A percentile compares a stretch with the other conserved stretches of the same genome.
Conservation (phyloP, 2,888 invertebrate species). For the Polymixis lichenea region DNA sequence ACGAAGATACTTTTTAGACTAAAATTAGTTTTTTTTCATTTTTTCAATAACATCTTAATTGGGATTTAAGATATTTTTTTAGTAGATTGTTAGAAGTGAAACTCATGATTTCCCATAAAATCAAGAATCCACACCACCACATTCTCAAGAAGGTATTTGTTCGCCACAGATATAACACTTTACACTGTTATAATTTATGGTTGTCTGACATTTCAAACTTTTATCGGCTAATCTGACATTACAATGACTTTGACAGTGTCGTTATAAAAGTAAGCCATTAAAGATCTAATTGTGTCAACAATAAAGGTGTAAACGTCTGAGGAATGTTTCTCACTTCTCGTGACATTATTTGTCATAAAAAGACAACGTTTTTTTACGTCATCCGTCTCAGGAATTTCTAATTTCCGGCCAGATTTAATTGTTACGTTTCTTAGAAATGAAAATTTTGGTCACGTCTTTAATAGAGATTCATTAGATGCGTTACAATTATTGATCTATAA, state of each 20-base stretch:
- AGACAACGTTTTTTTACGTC: conserved; percentile 65
- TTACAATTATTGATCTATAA: conserved; percentile 4
- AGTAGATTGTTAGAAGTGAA: neutral
- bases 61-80: neutral
- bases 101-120: neutral
- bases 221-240: conserved; percentile 46
- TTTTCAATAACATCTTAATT: neutral
- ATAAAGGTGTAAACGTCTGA: conserved; percentile 56
- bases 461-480: conserved; percentile 20
- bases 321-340: conserved; percentile 62
- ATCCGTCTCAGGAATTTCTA: conserved; percentile 79
- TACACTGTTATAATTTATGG: conserved; percentile 33
- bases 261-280: conserved; percentile 54
- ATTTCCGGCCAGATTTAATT: conserved; percentile 80
- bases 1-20: neutral
- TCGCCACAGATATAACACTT: neutral
- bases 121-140: neutral
- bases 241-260: conserved; percentile 43
- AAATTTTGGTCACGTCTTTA: conserved; percentile 46
- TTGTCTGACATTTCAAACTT: conserved; percentile 36
- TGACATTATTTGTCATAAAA: conserved; percentile 71
- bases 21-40: neutral
- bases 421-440: conserved; percentile 71
- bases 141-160: neutral
- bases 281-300: conserved; percentile 64